Base-by-base conservation (phyloP, 1,140 invertebrate species). In the Rhynchophorus ferrugineus region DNA sequence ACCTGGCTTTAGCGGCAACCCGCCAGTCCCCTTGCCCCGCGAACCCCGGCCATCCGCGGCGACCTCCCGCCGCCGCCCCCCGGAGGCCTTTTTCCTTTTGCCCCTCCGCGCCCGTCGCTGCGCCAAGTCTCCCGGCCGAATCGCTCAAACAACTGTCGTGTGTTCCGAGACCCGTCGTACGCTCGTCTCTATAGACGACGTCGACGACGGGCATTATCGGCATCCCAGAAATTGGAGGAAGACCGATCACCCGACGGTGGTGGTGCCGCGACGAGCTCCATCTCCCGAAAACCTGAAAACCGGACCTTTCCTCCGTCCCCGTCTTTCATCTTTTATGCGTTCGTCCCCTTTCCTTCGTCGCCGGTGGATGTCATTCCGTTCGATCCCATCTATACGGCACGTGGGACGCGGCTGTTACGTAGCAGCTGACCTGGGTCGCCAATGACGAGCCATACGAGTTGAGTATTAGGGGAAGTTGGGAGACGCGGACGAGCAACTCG, bases 91-190 rank as follows among this genome's bases (percentile, higher is more conserved):
- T 29, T 41, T 54, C 36, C 36, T 39, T 52, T 43, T 38, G 38
- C 59, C 54, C 46, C 43, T 22, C 38, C 19, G 22, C 34, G 50
- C 45, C 57, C 24, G 5, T 11, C 42, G 22, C 18, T 49, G 45
- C 48, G 46, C 38, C 37, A 24, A 54, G 51, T 41, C 39, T 37
- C 45, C 51, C 49, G 58, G 47, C 9, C 43, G 50, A 58, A 56
- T 64, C 61, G 64, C 59, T 66, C 62, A 66, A 66, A 66, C 64
- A 66, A 64, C 64, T 66, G 64, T 66, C 64, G 64, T 66, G 59
- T 66, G 48, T 52, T 59, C 59, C 61, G 58, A 64, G 62, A 60
- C 57, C 58, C 57, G 56, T 57, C 59, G 33, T 42, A 37, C 42
- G 56, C 58, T 63, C 60, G 54, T 61, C 61, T 62, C 60, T 61